Evolutionary conservation across 2,113 vertebrate genomes (phyloP).

Genomic region (Callionymus lyra): DNA sequence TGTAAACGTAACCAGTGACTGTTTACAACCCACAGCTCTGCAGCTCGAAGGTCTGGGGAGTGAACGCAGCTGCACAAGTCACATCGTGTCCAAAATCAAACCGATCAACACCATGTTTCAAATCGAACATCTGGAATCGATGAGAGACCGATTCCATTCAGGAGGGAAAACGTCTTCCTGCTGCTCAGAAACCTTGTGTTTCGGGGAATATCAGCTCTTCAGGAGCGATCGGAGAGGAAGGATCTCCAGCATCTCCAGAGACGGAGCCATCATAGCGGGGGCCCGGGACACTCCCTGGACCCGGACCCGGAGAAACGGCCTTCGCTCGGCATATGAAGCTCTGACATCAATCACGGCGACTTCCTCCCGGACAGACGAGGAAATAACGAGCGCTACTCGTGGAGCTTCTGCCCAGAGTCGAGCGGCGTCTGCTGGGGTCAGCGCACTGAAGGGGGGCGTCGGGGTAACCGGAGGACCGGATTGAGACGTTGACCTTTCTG

Average conservation of each 20-base stretch:
- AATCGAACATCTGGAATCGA: slow-evolving; percentile 54
- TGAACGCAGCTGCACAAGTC: slow-evolving; percentile 45
- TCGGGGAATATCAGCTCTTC: too few species aligned
- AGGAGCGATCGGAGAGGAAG: too few species aligned
- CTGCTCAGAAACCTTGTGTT: neutral
- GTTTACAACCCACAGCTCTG: slow-evolving; percentile 50
- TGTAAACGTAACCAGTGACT: slow-evolving; percentile 29
- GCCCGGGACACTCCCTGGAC: slow-evolving; percentile 34
- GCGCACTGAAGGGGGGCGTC: slow-evolving; percentile 21
- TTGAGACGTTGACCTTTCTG: slow-evolving; percentile 36
- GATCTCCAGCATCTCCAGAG: too few species aligned
- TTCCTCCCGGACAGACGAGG: slow-evolving; percentile 43
- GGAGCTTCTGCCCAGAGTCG: slow-evolving; percentile 28
- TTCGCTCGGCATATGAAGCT: slow-evolving; percentile 44
- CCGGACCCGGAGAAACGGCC: slow-evolving; percentile 30
- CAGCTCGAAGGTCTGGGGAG: slow-evolving; percentile 18
- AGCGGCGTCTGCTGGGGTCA: slow-evolving; percentile 2
- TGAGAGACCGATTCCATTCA: slow-evolving; percentile 31
- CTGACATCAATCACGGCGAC: slow-evolving; percentile 54
- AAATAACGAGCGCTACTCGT: slow-evolving; percentile 42
- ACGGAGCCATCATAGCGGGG: too few species aligned
- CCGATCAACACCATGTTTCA: slow-evolving; percentile 28
- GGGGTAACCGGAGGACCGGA: slow-evolving; percentile 31
- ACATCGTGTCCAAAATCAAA: slow-evolving; percentile 45
- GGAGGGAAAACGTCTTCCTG: slow-evolving; percentile 12